A percentile compares a stretch with the other conserved stretches of the same genome.
Conservation (phyloP, 2,888 invertebrate genomes). For the Stenichneumon culpator region DNA sequence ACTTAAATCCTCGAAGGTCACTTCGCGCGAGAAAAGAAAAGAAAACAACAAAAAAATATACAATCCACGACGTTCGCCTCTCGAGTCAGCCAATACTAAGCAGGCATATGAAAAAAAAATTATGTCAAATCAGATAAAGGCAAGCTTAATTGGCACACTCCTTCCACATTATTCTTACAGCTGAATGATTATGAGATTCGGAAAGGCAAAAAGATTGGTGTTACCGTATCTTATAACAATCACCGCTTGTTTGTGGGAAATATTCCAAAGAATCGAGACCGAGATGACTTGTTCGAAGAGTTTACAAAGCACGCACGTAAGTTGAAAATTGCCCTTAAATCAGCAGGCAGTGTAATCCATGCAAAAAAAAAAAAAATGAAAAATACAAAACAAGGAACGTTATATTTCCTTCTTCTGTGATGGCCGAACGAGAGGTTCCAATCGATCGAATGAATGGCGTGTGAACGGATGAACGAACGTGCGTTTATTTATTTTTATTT, state of each 20-base stretch:
- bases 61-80: slow-evolving; percentile 58
- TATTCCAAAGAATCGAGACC: slow-evolving; percentile 99
- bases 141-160: slow-evolving; percentile 88
- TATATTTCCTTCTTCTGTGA: slow-evolving; percentile 51
- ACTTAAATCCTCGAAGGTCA: slow-evolving; percentile 73
- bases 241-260: slow-evolving; percentile 99
- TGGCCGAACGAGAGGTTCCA: slow-evolving; percentile 34
- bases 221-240: slow-evolving; percentile 99
- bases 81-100: slow-evolving; percentile 64
- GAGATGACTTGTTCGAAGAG: slow-evolving; percentile 99
- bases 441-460: slow-evolving; percentile 52
- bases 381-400: slow-evolving; percentile 46
- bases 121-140: slow-evolving; percentile 79
- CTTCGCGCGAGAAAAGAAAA: slow-evolving; percentile 70
- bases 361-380: slow-evolving; percentile 33
- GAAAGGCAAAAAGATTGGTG: slow-evolving; percentile 99
- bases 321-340: slow-evolving; percentile 88
- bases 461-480: slow-evolving; percentile 53
- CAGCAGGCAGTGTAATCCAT: slow-evolving; percentile 77
- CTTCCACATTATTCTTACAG: slow-evolving; percentile 97
- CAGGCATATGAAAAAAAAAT: slow-evolving; percentile 54
- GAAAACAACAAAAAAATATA: slow-evolving; percentile 54
- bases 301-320: slow-evolving; percentile 99
- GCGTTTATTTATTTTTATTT: slow-evolving; percentile 38
- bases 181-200: slow-evolving; percentile 99